Conservation (phyloP, 2,888 invertebrate genomes). For the Idaea straminata region DNA sequence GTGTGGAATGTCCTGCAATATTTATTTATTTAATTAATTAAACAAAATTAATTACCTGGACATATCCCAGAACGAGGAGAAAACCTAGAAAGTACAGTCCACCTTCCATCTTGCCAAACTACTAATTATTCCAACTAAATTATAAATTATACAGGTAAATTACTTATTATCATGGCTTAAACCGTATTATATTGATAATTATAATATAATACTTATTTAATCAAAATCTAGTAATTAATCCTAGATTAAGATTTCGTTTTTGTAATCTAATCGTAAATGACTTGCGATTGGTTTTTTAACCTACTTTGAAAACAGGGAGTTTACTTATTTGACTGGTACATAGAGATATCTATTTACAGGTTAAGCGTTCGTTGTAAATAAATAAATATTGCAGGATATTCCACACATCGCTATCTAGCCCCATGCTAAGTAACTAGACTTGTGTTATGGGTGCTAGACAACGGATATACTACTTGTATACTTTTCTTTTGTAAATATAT, state of each 20-base stretch:
- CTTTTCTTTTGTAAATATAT: too few species aligned
- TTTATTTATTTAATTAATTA: neutral
- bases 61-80: slow-evolving; percentile 36
- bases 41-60: slow-evolving; percentile 39
- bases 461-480: too few species aligned
- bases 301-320: neutral
- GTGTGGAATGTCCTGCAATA: too few species aligned
- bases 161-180: slow-evolving; percentile 12
- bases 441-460: too few species aligned
- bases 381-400: too few species aligned
- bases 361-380: too few species aligned
- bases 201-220: too few species aligned
- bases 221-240: neutral
- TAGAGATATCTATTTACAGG: too few species aligned
- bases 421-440: too few species aligned
- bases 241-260: neutral
- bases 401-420: too few species aligned
- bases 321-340: neutral
- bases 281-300: neutral
- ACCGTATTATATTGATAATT: neutral
- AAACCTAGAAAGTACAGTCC: slow-evolving; percentile 34
- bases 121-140: slow-evolving; percentile 1
- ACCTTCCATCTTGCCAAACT: slow-evolving; percentile 32
- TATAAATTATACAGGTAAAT: slow-evolving; percentile 9
- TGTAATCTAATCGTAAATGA: neutral